phyloP scores from a whole-genome alignment of 2,113 vertebrate species.

The Pelecanus crispus region DNA sequence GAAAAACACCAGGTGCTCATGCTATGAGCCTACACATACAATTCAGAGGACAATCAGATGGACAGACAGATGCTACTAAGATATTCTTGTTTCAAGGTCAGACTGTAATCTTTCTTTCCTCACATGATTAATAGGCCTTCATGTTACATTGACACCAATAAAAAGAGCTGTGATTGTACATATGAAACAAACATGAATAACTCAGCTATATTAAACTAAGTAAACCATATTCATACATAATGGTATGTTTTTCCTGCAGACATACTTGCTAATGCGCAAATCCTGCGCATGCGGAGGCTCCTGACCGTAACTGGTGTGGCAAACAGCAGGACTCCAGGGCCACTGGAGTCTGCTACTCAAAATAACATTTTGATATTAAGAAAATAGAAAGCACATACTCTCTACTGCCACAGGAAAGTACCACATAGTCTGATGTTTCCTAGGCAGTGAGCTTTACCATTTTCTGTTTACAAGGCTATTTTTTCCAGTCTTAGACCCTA shows the following conservation, averaged over 20 bases:
- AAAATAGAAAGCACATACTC: neutral
- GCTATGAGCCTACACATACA: neutral
- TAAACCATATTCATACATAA: neutral
- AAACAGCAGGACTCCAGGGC: neutral
- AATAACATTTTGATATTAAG: neutral
- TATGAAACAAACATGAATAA: neutral
- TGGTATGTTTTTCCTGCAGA: neutral
- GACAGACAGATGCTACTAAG: neutral
- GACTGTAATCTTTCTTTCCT: neutral
- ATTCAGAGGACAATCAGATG: neutral
- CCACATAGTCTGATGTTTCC: neutral
- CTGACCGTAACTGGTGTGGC: neutral
- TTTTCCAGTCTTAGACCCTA: neutral
- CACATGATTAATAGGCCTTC: neutral
- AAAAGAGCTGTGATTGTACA: neutral
- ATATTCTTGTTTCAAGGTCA: neutral
- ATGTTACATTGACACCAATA: neutral
- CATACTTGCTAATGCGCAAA: neutral
- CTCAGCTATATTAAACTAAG: neutral
- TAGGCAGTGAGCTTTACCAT: neutral
- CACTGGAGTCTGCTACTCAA: neutral
- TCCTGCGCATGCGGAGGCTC: neutral
- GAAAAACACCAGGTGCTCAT: fast-evolving
- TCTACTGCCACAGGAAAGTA: neutral
- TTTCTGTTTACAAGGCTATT: neutral